Evolutionary conservation across 2,797 vertebrate genomes (phyloP).

Genomic region (Petrocephalus schoutedeni): DNA sequence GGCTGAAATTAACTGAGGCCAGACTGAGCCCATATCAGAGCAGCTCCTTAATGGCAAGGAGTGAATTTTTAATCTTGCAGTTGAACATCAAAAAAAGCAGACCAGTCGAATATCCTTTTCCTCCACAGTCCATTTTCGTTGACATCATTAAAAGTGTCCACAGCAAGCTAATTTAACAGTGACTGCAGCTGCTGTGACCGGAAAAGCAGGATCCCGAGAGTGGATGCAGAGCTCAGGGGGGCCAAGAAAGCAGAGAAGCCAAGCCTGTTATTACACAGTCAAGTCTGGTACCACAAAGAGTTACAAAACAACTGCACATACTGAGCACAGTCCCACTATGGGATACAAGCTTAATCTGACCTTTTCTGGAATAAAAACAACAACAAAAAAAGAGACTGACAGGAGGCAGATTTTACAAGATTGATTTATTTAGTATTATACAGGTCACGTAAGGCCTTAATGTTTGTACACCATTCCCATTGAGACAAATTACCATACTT

Average conservation of each 20-base stretch:
- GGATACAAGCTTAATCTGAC: not conserved
- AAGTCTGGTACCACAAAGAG: not conserved
- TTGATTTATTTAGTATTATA: slow-evolving; percentile 98
- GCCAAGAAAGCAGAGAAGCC: not conserved
- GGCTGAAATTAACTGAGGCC: not conserved
- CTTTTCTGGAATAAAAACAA: not conserved
- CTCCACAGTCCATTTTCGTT: not conserved
- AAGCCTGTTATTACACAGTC: not conserved
- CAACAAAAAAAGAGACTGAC: slow-evolving; percentile 36
- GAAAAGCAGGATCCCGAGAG: not conserved
- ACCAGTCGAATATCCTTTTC: not conserved
- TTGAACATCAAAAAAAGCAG: not conserved
- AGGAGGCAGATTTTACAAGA: slow-evolving; percentile 73
- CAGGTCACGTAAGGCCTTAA: slow-evolving; percentile 90
- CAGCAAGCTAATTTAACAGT: not conserved
- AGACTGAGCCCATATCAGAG: not conserved
- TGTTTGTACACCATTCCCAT: slow-evolving; percentile 89
- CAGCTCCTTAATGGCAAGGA: not conserved
- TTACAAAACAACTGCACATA: not conserved
- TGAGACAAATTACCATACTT: slow-evolving; percentile 84
- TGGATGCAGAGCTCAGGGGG: not conserved
- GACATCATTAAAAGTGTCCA: not conserved
- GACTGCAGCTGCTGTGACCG: not conserved
- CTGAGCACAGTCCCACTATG: not conserved
- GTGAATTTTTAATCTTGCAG: not conserved